phyloP scores from a whole-genome alignment of 2,113 vertebrate species.

The Otus sunia region DNA sequence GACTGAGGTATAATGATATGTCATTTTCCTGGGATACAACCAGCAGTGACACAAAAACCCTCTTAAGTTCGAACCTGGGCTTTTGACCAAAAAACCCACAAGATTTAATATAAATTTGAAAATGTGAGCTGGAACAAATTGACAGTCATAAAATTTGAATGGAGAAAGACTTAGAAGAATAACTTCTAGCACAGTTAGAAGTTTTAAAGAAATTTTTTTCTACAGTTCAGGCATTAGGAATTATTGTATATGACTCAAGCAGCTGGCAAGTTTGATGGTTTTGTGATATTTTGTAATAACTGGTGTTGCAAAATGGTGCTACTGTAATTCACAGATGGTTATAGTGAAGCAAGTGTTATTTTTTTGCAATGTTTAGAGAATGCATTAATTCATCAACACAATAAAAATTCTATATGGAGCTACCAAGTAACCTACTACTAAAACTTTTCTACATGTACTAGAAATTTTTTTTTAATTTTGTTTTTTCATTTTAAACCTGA shows the following conservation, averaged over 20 bases:
- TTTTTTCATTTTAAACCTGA: background rate
- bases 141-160: background rate
- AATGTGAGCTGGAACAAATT: background rate
- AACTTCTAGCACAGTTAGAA: background rate
- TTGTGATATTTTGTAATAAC: background rate
- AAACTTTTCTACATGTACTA: background rate
- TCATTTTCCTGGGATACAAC: background rate
- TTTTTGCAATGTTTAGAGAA: background rate
- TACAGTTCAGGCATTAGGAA: background rate
- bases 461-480: background rate
- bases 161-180: background rate
- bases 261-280: background rate
- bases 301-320: background rate
- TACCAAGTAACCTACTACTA: background rate
- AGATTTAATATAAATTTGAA: background rate
- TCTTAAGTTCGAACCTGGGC: background rate
- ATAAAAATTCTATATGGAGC: background rate
- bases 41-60: background rate
- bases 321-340: background rate
- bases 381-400: background rate
- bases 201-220: background rate
- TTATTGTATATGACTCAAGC: accelerated
- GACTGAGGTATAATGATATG: background rate
- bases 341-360: accelerated
- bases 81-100: background rate